Evolutionary conservation across 1,140 invertebrate species (phyloP), one percentile per base, ranked within the genome.

Genomic region (Uloborus diversus): DNA sequence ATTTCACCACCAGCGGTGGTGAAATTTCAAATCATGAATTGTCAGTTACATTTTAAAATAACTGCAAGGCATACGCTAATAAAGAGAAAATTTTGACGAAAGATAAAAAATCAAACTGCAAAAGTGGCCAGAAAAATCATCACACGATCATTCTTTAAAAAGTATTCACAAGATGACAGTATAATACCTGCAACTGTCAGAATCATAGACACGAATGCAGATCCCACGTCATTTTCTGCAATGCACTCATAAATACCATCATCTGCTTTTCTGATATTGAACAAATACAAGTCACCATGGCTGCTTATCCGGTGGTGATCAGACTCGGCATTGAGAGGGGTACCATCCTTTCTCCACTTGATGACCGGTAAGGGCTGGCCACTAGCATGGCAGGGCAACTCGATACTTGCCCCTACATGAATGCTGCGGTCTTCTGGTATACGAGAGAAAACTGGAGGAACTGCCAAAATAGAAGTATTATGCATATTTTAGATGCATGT

Each of bases 161-260:
- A n/a, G n/a, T n/a, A n/a, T n/a, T n/a, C n/a, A n/a, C n/a, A n/a
- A n/a, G n/a, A n/a, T n/a, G n/a, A n/a, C n/a, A n/a, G n/a, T n/a
- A n/a, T n/a, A n/a, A 88, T 89, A 85, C 92, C 89, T 84, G 82
- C 83, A 5, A 94, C 89, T 53, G 91, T 92, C 3, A 94, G 83
- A 79, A 92, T 88, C 25, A 91, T 91, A 5, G 91, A 91, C 0
- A 92, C 92, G 0, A 90, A 91, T 42, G 90, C 90, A 75, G 92
- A 88, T 1, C 95, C 95, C 84, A 92, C 90, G 70, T 91, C 90
- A 86, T 97, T 97, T 53, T 91, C 89, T 0, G 94, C 93, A 5
- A 91, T 90, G 84, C 96, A 98, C 87, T 96, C 94, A 86, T 98
- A 98, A 17, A 91, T 89, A n/a, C 96, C 96, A 59, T 90, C 90